These are phyloP conservation scores for Orchestes rusci DNA, from an alignment of 2,888 invertebrate genomes.

Conservation along the genomic window DNA sequence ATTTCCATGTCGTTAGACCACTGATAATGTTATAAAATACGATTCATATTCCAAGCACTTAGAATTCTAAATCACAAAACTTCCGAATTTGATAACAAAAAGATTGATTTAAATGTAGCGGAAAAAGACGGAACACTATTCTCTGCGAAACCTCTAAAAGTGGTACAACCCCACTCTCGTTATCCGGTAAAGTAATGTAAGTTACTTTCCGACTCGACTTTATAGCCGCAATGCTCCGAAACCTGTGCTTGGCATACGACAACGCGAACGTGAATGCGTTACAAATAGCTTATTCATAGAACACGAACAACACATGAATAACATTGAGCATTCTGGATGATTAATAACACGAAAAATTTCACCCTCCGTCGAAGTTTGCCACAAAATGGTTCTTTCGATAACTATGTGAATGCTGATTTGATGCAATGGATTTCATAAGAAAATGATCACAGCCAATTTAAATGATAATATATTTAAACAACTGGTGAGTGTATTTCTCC, in stretches of 20 bases:
- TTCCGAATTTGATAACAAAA: no score
- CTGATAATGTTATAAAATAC: no score
- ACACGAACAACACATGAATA: constrained; percentile 40
- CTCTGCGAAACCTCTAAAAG: no score
- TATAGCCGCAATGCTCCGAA: constrained; percentile 38
- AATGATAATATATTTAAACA: no score
- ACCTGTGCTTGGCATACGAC: constrained; percentile 42
- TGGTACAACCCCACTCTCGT: constrained; percentile 3
- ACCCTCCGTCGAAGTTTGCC: constrained; percentile 23
- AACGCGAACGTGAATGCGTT: constrained; percentile 41
- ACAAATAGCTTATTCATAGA: constrained; percentile 45
- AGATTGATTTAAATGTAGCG: no score
- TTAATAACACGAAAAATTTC: constrained; percentile 27
- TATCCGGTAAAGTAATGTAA: constrained; percentile 26
- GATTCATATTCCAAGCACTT: no score
- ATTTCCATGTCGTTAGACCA: no score
- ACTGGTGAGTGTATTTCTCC: no score
- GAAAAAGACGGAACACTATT: no score
- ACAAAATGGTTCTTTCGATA: constrained; percentile 17
- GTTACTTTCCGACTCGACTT: constrained; percentile 39
- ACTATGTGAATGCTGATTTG: constrained; percentile 16
- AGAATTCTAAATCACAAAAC: no score
- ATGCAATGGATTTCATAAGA: constrained; percentile 7
- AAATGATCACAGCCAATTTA: no score
- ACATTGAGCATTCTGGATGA: constrained; percentile 31